Conservation (phyloP, 1,140 invertebrate species). For the Epicauta chinensis region DNA sequence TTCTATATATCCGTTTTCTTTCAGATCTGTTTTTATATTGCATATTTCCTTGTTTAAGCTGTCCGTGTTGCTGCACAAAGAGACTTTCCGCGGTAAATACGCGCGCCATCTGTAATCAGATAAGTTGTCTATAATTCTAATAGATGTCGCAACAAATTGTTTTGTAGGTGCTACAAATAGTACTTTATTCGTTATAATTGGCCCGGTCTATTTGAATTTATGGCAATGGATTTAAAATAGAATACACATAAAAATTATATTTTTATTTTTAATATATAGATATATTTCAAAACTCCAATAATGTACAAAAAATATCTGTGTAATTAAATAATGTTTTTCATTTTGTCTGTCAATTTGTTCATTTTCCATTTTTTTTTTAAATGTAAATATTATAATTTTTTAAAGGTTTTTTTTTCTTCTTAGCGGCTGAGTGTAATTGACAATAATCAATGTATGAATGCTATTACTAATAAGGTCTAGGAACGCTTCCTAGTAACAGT, state of each 20-base stretch:
- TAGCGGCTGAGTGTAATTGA: slow-evolving; percentile 44
- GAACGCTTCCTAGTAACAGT: slow-evolving; percentile 42
- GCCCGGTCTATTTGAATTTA: background rate
- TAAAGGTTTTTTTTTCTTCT: slow-evolving; percentile 28
- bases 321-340: slow-evolving; percentile 46
- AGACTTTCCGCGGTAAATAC: too few relatives aligned
- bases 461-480: slow-evolving; percentile 44
- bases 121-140: background rate
- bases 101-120: background rate
- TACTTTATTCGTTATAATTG: too few relatives aligned
- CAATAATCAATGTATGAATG: slow-evolving; percentile 42
- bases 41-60: too few relatives aligned
- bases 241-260: slow-evolving; percentile 34
- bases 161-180: too few relatives aligned
- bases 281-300: slow-evolving; percentile 50
- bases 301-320: slow-evolving; percentile 51
- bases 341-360: slow-evolving; percentile 43
- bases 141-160: background rate
- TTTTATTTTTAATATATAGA: slow-evolving; percentile 45
- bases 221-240: slow-evolving; percentile 16
- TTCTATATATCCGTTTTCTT: too few relatives aligned
- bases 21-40: too few relatives aligned
- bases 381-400: too few relatives aligned
- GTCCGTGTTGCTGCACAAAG: too few relatives aligned
- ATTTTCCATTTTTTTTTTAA: slow-evolving; percentile 16